Evolutionary conservation across 2,888 invertebrate genomes (phyloP).

Genomic region (Sesia bembeciformis): DNA sequence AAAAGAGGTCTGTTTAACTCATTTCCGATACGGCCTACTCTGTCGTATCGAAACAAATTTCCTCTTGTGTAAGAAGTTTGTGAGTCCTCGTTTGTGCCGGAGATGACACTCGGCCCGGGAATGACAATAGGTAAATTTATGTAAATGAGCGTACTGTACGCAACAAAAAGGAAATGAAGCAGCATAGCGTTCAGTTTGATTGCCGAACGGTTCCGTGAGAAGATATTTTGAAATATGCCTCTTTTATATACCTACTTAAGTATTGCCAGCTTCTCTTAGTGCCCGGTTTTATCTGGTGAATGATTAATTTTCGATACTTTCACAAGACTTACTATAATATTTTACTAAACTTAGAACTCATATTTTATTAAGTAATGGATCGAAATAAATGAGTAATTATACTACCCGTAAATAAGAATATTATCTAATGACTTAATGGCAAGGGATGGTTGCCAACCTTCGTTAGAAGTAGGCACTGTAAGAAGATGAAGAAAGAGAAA

Average conservation of each 20-base stretch:
- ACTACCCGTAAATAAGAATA: no score
- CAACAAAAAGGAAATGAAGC: constrained; percentile 67
- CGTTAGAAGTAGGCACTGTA: no score
- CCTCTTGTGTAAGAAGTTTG: constrained; percentile 38
- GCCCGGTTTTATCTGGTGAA: no score
- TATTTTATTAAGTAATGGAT: no score
- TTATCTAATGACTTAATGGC: no score
- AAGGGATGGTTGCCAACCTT: no score
- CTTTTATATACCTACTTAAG: constrained; percentile 6
- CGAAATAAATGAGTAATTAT: no score
- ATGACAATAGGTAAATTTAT: constrained; percentile 73
- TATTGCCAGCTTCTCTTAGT: no score
- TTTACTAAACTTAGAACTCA: no score
- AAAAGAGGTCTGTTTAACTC: constrained; percentile 67
- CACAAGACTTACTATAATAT: no score
- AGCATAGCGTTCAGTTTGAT: constrained; percentile 49
- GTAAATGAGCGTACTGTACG: constrained; percentile 62
- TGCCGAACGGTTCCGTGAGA: constrained; percentile 37
- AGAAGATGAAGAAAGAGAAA: no score
- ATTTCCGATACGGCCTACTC: constrained; percentile 67
- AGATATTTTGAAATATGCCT: constrained; percentile 42
- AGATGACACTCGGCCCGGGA: constrained; percentile 44
- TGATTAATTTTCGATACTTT: no score
- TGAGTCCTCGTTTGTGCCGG: constrained; percentile 40
- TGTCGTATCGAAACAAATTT: constrained; percentile 64